These are phyloP conservation scores for Sturnus vulgaris DNA, from an alignment of 2,113 vertebrate species.

Conservation along the genomic window DNA sequence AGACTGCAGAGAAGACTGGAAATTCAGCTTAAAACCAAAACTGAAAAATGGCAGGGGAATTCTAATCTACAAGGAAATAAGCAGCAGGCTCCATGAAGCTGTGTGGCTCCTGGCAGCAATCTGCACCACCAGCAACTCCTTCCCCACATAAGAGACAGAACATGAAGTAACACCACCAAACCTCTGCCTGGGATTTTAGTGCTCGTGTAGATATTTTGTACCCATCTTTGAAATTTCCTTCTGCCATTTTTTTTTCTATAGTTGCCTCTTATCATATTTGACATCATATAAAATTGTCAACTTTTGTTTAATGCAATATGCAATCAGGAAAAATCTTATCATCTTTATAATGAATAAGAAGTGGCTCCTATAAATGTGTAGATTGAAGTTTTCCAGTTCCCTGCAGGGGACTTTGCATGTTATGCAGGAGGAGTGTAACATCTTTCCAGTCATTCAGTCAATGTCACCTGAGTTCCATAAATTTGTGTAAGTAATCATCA, in stretches of 20 bases:
- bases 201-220: neutral
- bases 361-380: neutral
- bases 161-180: neutral
- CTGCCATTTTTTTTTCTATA: neutral
- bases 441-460: neutral
- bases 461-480: neutral
- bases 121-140: neutral
- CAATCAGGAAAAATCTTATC: neutral
- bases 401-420: neutral
- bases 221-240: neutral
- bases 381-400: neutral
- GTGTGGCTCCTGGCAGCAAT: rapidly evolving
- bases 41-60: neutral
- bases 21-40: neutral
- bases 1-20: neutral
- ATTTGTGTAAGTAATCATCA: neutral
- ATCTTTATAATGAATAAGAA: neutral
- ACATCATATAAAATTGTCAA: neutral
- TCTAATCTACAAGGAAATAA: neutral
- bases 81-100: neutral
- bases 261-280: neutral
- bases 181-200: neutral
- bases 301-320: neutral
- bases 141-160: neutral
- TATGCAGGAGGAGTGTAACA: neutral